These are phyloP conservation scores for Falco cherrug DNA, from an alignment of 2,797 vertebrate species.

Conservation along the genomic window DNA sequence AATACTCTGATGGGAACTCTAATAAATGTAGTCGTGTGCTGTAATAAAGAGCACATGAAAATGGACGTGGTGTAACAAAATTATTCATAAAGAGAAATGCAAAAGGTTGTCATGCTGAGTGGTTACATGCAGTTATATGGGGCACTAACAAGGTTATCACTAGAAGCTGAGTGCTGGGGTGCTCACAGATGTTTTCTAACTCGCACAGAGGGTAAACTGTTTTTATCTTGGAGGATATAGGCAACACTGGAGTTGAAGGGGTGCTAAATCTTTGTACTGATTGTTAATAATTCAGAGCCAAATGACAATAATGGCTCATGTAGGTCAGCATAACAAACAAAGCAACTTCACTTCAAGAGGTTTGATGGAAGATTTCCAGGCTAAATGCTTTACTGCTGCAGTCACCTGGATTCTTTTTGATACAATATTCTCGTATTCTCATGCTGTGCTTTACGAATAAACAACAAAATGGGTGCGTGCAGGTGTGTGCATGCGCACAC, in stretches of 20 bases:
- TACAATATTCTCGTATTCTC: constrained; percentile 48
- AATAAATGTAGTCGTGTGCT: constrained; percentile 78
- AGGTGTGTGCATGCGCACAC: not conserved
- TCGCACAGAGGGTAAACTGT: constrained; percentile 60
- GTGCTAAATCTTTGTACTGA: constrained; percentile 72
- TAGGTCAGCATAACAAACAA: constrained; percentile 71
- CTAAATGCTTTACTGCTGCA: constrained; percentile 55
- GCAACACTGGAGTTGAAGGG: constrained; percentile 68
- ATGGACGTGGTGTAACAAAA: constrained; percentile 84
- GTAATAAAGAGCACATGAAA: constrained; percentile 80
- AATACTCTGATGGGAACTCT: constrained; percentile 79
- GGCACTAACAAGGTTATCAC: constrained; percentile 80
- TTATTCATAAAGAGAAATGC: constrained; percentile 84
- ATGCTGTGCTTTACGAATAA: constrained; percentile 50
- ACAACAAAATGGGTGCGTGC: not conserved
- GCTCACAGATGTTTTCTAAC: constrained; percentile 74
- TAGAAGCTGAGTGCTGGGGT: constrained; percentile 71
- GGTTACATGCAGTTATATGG: constrained; percentile 77
- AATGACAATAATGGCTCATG: constrained; percentile 70
- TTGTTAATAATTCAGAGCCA: constrained; percentile 80
- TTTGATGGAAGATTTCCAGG: constrained; percentile 60
- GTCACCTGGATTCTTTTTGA: constrained; percentile 62
- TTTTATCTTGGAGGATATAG: constrained; percentile 67
- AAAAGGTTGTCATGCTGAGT: constrained; percentile 79
- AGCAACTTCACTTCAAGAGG: constrained; percentile 59